A percentile compares a stretch with the other conserved stretches of the same genome.
phyloP scores from a whole-genome alignment of 1,140 invertebrate species.

The Tigriopus japonicus region DNA sequence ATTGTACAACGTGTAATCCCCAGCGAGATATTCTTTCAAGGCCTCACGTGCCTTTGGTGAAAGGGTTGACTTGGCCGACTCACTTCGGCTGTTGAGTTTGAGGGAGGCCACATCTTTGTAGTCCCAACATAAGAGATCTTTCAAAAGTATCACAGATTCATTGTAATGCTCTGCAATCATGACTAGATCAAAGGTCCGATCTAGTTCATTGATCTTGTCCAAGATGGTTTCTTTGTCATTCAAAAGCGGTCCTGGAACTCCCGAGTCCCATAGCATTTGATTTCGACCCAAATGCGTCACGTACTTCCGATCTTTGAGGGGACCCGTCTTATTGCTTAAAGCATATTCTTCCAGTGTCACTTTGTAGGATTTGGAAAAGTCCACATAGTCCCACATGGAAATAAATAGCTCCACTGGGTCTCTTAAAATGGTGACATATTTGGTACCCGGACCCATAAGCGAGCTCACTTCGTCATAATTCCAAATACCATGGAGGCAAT shows the following conservation, averaged over 20 bases:
- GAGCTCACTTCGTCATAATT: slow-evolving; percentile 13
- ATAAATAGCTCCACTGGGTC: slow-evolving; percentile 15
- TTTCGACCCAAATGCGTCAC: slow-evolving; percentile 18
- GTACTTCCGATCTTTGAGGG: neutral
- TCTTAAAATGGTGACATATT: slow-evolving; percentile 16
- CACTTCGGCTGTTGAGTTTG: slow-evolving; percentile 22
- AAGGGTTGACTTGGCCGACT: neutral
- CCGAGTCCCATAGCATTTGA: slow-evolving; percentile 23
- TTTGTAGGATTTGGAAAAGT: neutral
- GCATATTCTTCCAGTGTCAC: neutral
- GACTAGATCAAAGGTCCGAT: slow-evolving; percentile 30
- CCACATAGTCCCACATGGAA: slow-evolving; percentile 14
- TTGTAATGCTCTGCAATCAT: slow-evolving; percentile 34
- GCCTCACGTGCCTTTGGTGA: neutral
- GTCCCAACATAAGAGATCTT: slow-evolving; percentile 30
- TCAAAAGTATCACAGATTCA: slow-evolving; percentile 32
- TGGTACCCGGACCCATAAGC: slow-evolving; percentile 7
- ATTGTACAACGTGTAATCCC: neutral
- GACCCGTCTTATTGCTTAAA: neutral
- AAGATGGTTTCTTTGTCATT: neutral
- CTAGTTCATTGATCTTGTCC: slow-evolving; percentile 21
- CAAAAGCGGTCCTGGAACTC: slow-evolving; percentile 16
- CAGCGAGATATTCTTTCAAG: neutral
- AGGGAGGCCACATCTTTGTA: slow-evolving; percentile 28
- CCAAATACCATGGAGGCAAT: slow-evolving; percentile 14